A percentile compares a stretch with the other conserved stretches of the same genome.
Conservation (phyloP, 2,888 invertebrate genomes). For the Willowsia nigromaculata region DNA sequence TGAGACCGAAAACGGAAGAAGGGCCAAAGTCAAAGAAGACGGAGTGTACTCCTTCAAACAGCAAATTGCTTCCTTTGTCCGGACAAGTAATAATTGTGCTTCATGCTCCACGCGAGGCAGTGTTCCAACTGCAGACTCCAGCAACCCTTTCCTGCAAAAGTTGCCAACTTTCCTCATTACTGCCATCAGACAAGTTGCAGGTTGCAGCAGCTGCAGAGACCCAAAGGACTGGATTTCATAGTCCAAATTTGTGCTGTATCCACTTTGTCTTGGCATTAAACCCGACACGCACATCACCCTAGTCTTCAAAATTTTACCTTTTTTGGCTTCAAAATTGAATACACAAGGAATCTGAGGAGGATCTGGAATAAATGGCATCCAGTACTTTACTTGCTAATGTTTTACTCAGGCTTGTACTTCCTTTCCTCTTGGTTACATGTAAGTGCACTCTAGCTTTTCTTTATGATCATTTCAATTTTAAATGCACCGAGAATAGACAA, state of each 20-base stretch:
- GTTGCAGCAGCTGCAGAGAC: neutral
- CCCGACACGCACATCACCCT: slow-evolving; percentile 41
- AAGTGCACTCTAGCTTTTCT: slow-evolving; percentile 80
- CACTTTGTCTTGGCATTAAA: neutral
- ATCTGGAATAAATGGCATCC: slow-evolving; percentile 65
- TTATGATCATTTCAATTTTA: neutral
- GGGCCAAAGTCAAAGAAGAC: slow-evolving; percentile 50
- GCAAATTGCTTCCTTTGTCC: slow-evolving; percentile 58
- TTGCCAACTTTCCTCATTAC: slow-evolving; percentile 50
- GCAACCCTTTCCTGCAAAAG: slow-evolving; percentile 24
- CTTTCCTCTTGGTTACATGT: slow-evolving; percentile 82
- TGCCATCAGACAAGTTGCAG: neutral
- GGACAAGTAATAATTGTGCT: neutral
- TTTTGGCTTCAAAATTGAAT: neutral
- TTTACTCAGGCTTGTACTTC: slow-evolving; percentile 82
- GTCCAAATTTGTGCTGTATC: neutral
- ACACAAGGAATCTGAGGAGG: slow-evolving; percentile 27
- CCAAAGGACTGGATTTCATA: neutral
- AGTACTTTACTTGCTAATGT: slow-evolving; percentile 73
- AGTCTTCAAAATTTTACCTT: slow-evolving; percentile 13
- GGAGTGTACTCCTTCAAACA: slow-evolving; percentile 43
- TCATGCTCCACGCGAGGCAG: slow-evolving; percentile 29
- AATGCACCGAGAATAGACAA: neutral
- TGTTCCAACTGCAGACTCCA: slow-evolving; percentile 2
- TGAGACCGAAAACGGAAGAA: slow-evolving; percentile 41